Evolutionary conservation across 1,140 invertebrate genomes (phyloP).

Genomic region (Procambarus virginalis): DNA sequence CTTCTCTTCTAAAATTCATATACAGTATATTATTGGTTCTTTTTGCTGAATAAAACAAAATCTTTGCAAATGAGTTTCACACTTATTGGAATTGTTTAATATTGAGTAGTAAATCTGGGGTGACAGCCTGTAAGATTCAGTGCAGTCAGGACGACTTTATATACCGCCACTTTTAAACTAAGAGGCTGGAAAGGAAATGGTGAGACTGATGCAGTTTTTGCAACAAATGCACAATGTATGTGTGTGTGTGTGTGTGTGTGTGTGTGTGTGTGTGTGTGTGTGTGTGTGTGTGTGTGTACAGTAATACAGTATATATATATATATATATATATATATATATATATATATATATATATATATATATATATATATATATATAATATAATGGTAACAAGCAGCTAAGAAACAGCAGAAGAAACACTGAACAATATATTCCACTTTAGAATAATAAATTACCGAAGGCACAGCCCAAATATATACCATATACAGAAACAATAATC

Average conservation of each 20-base stretch:
- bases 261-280: not conserved
- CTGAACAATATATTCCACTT: not conserved
- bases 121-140: not conserved
- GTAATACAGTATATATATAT: too few species aligned
- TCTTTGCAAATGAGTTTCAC: not conserved
- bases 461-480: not conserved
- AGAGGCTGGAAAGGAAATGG: not conserved
- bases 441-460: not conserved
- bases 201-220: not conserved
- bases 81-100: not conserved
- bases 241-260: not conserved
- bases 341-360: conserved; percentile 21
- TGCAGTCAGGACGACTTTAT: not conserved
- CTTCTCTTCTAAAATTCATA: not conserved
- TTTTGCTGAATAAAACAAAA: not conserved
- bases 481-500: not conserved
- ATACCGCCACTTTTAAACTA: not conserved
- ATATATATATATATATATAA: conserved; percentile 9
- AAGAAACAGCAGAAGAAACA: not conserved
- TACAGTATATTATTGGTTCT: not conserved
- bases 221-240: not conserved
- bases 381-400: not conserved
- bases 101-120: not conserved
- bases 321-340: not conserved
- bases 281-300: too few species aligned